Base-by-base conservation (phyloP, 1,140 invertebrate species). In the Drosophila yakuba region DNA sequence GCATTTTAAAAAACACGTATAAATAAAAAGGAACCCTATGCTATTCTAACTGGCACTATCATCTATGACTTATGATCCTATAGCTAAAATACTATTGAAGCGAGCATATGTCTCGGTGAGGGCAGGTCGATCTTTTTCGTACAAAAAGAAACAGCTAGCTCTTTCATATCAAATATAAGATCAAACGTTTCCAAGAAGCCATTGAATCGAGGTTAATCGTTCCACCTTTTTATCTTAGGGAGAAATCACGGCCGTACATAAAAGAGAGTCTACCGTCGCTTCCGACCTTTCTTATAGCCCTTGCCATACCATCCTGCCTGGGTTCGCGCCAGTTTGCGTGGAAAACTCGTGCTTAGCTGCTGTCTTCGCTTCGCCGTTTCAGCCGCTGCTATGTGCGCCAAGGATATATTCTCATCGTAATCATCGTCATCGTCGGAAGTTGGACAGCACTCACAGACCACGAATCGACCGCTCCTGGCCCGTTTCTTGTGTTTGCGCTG, bases 221-320 rank as follows among this genome's bases (percentile, higher is more conserved):
- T 14, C 35, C 17, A 23, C 20, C 25, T 36, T 39, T 6, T 14
- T 28, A 50, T 45, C 23, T 35, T 11, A 58, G 57, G n/a, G 15
- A 17, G 25, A 20, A 14, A 48, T 41, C 59, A 67, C 59, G 28
- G 36, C 25, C 63, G 11, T 10, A n/a, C 6, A 20, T 41, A 11
- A 17, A 52, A 20, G 47, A 11, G 25, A 38, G 17, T 54, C 48
- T 82, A 92, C 54, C 82, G 77, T 44, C 91, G 77, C 64, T 92
- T 90, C 51, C 93, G 85, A 58, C 93, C 93, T 80, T 94, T 94
- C 62, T 93, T 92, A 69, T 94, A 94, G 28, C 94, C 94, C 82
- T 94, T 94, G 35, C 94, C 94, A 82, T 94, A 94, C 94, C 94
- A 94, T 8, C 94, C 94, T 1, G 94, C 93, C 78, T 94, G 94